Base-by-base conservation (phyloP, 1,140 invertebrate species). In the Drosophila teissieri region DNA sequence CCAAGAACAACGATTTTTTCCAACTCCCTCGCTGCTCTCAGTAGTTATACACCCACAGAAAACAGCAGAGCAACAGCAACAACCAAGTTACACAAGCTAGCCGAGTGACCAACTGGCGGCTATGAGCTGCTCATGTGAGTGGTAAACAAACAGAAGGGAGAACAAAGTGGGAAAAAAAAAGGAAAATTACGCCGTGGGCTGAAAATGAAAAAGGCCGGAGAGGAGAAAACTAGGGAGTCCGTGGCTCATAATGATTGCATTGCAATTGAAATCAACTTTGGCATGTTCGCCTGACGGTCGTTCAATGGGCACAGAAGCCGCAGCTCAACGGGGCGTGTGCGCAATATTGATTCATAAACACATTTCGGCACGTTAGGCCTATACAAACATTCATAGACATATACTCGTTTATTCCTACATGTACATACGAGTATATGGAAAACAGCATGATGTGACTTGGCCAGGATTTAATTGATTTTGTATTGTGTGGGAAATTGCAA, bases 311-410 rank as follows among this genome's bases (percentile, higher is more conserved):
- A 63, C 44, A 63, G 64, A 48, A 68, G 45, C 64, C 64, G 24
- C 67, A 56, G 52, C 64, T 40, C 67, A 57, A 56, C 64, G 51
- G 64, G 51, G 64, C 67, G 51, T 70, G 56, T 70, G 63, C 11
- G 63, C 63, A 70, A 68, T 69, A 68, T 69, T 68, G 49, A 68
- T 39, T 73, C 69, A 73, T 72, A 58, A 73, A 72, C 69, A 72
- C 53, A 68, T 68, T 68, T 68, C 31, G 64, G 37, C 46, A 53
- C 37, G 39, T 68, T 44, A 52, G n/a, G 39, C 42, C 34, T 17
- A 42, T 24, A 49, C 36, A 46, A 27, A 5, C 19, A 17, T 2
- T 34, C 22, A 34, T 42, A 39, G 36, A 19, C 31, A 27, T 39
- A 34, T 31, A 31, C 27, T 31, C 31, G 31, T 31, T 3, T 31